Conservation (phyloP, 2,797 vertebrate genomes). For the Protonibea diacanthus region DNA sequence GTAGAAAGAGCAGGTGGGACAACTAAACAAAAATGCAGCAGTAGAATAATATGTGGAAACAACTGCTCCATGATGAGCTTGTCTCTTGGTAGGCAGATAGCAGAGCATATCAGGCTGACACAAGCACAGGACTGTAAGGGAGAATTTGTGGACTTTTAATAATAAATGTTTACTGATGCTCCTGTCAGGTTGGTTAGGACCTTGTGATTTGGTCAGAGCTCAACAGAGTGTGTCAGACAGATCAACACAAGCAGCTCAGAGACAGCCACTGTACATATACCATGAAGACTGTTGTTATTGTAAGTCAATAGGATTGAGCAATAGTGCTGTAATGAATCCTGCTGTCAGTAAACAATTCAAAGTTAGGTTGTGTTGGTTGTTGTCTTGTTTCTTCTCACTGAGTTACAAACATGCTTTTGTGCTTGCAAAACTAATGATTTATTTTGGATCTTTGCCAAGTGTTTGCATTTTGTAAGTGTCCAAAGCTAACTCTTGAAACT, state of each 20-base stretch:
- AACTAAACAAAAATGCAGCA: slow-evolving; percentile 83
- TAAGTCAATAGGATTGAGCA: slow-evolving; percentile 55
- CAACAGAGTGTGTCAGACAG: slow-evolving; percentile 39
- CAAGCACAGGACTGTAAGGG: slow-evolving; percentile 49
- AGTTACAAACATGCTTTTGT: slow-evolving; percentile 50
- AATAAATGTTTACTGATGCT: neutral
- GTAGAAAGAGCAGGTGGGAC: slow-evolving; percentile 99
- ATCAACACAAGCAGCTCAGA: slow-evolving; percentile 48
- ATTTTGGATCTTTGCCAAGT: slow-evolving; percentile 55
- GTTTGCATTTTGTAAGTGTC: slow-evolving; percentile 64
- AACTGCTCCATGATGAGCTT: slow-evolving; percentile 58
- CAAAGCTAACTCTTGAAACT: slow-evolving; percentile 35
- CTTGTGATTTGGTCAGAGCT: slow-evolving; percentile 29
- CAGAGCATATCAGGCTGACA: slow-evolving; percentile 62
- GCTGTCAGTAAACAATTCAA: slow-evolving; percentile 42
- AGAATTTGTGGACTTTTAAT: slow-evolving; percentile 31
- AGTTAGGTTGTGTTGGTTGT: slow-evolving; percentile 50
- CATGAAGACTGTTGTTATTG: slow-evolving; percentile 66
- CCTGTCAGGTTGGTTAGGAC: slow-evolving; percentile 38
- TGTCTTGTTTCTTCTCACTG: slow-evolving; percentile 50
- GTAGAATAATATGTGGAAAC: slow-evolving; percentile 46
- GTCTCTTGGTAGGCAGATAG: slow-evolving; percentile 59
- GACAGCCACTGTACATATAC: slow-evolving; percentile 68
- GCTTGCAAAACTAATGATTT: slow-evolving; percentile 56
- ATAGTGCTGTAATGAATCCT: slow-evolving; percentile 58